These are phyloP conservation scores for Helogale parvula DNA, from an alignment of 2,113 vertebrate species.

Conservation along the genomic window DNA sequence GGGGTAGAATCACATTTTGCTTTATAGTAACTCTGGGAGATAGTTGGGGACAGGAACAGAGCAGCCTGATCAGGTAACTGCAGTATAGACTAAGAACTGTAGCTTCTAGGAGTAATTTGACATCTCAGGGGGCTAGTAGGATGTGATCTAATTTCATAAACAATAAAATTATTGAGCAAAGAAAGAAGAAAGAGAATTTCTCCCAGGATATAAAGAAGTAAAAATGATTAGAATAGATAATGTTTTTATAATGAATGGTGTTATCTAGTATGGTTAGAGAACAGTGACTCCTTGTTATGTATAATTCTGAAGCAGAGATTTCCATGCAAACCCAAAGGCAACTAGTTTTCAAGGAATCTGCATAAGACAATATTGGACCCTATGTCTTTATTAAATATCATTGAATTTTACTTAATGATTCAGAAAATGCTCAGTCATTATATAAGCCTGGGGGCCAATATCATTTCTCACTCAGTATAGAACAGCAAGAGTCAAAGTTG, in stretches of 20 bases:
- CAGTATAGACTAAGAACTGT: neutral
- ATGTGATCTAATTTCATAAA: neutral
- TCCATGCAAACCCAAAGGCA: constrained; percentile 1
- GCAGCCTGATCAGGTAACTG: neutral
- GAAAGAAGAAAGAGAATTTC: neutral
- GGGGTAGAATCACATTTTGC: neutral
- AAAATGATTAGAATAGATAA: neutral
- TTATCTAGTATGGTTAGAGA: neutral
- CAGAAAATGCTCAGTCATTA: neutral
- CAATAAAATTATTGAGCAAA: neutral
- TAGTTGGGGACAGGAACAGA: neutral
- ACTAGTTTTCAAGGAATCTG: neutral
- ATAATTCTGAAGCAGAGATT: neutral
- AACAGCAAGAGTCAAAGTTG: neutral
- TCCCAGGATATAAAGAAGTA: neutral
- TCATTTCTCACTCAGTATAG: neutral
- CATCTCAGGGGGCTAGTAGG: neutral
- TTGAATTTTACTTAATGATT: neutral
- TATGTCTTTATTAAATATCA: neutral
- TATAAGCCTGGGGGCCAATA: neutral
- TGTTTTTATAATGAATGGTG: neutral
- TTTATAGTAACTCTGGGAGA: neutral
- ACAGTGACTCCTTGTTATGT: neutral
- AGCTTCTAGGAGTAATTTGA: neutral
- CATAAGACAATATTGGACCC: neutral